phyloP scores from a whole-genome alignment of 1,140 invertebrate species.

The Drosophila funebris region DNA sequence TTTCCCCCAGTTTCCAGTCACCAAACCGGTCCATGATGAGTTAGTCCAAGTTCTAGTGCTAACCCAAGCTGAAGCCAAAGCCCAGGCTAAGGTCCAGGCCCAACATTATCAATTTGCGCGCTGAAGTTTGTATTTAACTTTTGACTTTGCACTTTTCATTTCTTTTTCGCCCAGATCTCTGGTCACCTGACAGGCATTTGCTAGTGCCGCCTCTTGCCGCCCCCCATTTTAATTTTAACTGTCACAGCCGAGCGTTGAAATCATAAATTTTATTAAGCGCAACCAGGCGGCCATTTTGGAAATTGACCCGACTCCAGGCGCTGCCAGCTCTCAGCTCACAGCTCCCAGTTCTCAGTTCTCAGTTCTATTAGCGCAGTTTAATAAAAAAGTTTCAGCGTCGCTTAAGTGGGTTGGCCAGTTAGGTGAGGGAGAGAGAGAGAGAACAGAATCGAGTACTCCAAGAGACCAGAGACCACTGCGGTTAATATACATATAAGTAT shows the following conservation, averaged over 20 bases:
- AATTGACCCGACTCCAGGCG: conserved; percentile 57
- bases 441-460: not conserved
- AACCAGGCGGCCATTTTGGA: conserved; percentile 75
- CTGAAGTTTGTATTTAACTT: conserved; percentile 82
- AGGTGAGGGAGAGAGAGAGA: not conserved
- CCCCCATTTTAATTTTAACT: conserved; percentile 80
- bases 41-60: conserved; percentile 15
- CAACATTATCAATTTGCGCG: conserved; percentile 78
- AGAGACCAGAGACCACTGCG: conserved; percentile 30
- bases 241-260: conserved; percentile 78
- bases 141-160: conserved; percentile 67
- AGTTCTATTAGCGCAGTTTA: conserved; percentile 77
- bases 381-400: conserved; percentile 77
- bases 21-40: conserved; percentile 7
- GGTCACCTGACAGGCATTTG: conserved; percentile 39
- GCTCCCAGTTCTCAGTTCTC: conserved; percentile 15
- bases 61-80: not conserved
- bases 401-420: conserved; percentile 62
- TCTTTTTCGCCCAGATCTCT: conserved; percentile 22
- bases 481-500: conserved; percentile 62
- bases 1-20: conserved; percentile 6
- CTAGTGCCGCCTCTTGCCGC: not conserved
- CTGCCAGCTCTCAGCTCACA: not conserved
- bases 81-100: conserved; percentile 11
- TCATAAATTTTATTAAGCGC: conserved; percentile 82